phyloP scores from a whole-genome alignment of 2,888 invertebrate genomes.

The Monochamus alternatus region DNA sequence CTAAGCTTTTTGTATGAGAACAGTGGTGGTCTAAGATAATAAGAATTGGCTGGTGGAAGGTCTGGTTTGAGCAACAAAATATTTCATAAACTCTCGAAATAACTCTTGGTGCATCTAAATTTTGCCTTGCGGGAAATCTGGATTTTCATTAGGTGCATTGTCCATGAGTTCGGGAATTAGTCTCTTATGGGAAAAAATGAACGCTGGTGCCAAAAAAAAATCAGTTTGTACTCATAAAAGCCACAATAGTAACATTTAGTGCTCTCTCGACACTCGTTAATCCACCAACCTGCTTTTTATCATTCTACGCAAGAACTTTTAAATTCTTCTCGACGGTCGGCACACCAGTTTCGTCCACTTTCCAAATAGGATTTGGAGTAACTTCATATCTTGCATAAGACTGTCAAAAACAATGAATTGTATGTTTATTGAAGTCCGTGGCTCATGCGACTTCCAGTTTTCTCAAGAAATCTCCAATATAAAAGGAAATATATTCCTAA shows the following conservation, averaged over 20 bases:
- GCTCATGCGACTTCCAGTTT: background rate
- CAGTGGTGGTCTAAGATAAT: conserved; percentile 30
- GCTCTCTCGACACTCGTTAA: conserved; percentile 35
- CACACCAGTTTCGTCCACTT: background rate
- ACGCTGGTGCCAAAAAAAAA: conserved; percentile 36
- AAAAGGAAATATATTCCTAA: no score
- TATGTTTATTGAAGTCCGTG: background rate
- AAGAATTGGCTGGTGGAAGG: conserved; percentile 35
- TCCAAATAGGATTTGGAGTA: background rate
- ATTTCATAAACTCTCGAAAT: conserved; percentile 40
- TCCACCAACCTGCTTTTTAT: conserved; percentile 16
- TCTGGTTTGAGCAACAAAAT: conserved; percentile 43
- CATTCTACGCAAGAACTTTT: conserved; percentile 28
- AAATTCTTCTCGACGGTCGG: background rate
- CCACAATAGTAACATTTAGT: conserved; percentile 32
- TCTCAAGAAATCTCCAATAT: no score
- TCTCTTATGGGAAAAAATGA: conserved; percentile 31
- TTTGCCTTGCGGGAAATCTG: conserved; percentile 10
- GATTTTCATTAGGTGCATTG: conserved; percentile 32
- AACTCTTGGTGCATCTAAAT: conserved; percentile 41
- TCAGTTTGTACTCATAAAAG: conserved; percentile 33
- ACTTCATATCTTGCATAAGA: background rate
- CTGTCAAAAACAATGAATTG: background rate
- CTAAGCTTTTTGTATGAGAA: background rate
- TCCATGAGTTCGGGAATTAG: conserved; percentile 37